Base-by-base conservation (phyloP, 2,888 invertebrate species). In the Hipparchia sbordonii region DNA sequence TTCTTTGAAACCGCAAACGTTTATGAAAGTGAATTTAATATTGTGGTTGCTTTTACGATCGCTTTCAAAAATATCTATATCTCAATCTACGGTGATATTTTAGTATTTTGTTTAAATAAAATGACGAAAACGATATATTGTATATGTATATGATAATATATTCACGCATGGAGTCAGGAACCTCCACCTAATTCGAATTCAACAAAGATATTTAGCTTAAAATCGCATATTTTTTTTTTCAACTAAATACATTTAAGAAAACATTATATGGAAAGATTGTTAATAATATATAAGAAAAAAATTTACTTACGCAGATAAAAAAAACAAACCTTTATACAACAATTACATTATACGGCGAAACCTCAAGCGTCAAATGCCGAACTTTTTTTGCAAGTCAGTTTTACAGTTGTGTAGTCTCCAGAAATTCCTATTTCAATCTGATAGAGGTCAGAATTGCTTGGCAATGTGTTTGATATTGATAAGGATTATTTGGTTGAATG, bases 281-380 rank as follows among this genome's bases (percentile, higher is more conserved):
- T 39, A 45, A 52, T 13, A 57, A 45, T 46, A 33, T 8, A 59
- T 12, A 59, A 60, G 3, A 9, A 57, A 45, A 45, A 8, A 61
- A 45, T 45, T 39, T 39, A 33, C 8, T 45, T 12, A 59, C 12
- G 52, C 6, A 65, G 73, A 74, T 67, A 76, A 67, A 75, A 76
- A 90, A 89, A 87, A 90, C 89, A 88, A 87, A 85, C 83, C 81
- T 84, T 86, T 82, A 85, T 86, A 88, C 88, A 89, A 92, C 90
- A 91, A 91, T 92, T 91, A 92, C 88, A 89, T 87, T 91, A 89
- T 87, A 86, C 73, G 84, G 88, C 89, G 84, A 91, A 91, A 91
- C 90, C 91, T 90, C 89, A 89, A 89, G 87, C 92, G 88, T 91
- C 90, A 89, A 91, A 91, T 86, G 85, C 87, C 85, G 83, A 87